Evolutionary conservation across 2,113 vertebrate species (phyloP), one percentile per base, ranked within the genome.

Genomic region (Peromyscus leucopus): DNA sequence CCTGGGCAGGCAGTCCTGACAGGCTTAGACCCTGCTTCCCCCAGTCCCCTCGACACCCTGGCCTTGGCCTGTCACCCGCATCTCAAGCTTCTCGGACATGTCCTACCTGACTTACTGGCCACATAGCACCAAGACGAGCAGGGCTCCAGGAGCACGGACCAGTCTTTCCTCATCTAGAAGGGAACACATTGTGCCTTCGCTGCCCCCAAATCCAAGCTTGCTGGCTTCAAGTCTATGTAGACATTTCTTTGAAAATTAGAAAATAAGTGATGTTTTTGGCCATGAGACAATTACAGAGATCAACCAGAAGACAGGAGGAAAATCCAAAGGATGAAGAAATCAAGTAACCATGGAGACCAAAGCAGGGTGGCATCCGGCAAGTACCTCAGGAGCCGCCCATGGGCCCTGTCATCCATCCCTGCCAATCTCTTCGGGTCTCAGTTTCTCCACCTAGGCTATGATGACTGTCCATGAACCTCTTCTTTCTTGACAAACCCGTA

Each of bases 311-410:
- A 67, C 46, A 65, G 55, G 59, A 71, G 72, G 48, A 42, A 61
- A 21, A 17, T 9, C 21, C 26, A 48, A 33, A 67, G 24, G 83
- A 39, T 19, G 24, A 48, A 79, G 84, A 88, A 69, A 36, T 55
- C 24, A 17, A 26, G 1, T 0, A 19, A 28, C 8, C 4, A 5
- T 2, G 3, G 55, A 2, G 1, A 7, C 48, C 31, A 0, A 65
- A 39, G 22, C 33, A 24, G 22, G 0, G 15, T 3, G 0, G 79
- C 1, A 0, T 0, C 24, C 0, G 24, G 24, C 59, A 33, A 59
- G 92, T 7, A 15, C 71, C 13, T 4, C 28, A 24, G 69, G 28
- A 5, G 16, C 59, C 1, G 3, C 36, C 69, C 42, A 28, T 7
- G 16, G 95, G 48, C 46, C 15, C 31, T 15, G 46, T 0, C 11